Conservation (phyloP, 2,797 vertebrate genomes). For the Propithecus perrieri region DNA sequence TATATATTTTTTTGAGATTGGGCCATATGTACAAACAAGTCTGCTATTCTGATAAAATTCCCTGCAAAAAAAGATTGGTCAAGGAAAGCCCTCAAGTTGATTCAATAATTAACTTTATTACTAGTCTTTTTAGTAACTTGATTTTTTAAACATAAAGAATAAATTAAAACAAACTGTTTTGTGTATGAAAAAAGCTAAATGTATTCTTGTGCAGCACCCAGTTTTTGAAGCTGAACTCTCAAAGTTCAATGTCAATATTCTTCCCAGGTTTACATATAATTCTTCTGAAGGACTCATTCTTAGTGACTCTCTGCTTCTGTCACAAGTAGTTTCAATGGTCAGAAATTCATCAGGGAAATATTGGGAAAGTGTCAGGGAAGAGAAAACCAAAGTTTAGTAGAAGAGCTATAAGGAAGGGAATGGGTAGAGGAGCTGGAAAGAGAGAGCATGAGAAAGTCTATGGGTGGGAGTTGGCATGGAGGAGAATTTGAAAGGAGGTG, state of each 20-base stretch:
- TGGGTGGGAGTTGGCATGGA: neutral
- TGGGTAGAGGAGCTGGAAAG: neutral
- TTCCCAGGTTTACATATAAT: neutral
- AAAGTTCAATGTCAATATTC: neutral
- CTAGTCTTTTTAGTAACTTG: neutral
- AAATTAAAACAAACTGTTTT: neutral
- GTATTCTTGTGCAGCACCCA: neutral
- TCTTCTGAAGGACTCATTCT: neutral
- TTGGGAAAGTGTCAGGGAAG: neutral
- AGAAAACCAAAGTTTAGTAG: neutral
- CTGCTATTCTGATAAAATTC: neutral
- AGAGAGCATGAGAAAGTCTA: neutral
- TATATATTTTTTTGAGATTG: neutral
- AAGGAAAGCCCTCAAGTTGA: neutral
- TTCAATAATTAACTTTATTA: neutral
- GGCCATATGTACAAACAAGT: neutral
- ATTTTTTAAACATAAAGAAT: neutral
- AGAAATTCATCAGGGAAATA: neutral
- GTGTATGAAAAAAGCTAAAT: neutral
- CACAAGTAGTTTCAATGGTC: neutral
- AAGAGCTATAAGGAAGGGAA: neutral
- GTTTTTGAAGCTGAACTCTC: neutral
- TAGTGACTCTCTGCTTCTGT: neutral
- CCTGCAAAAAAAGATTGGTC: neutral
- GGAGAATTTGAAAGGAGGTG: neutral